Base-by-base conservation (phyloP, 2,888 invertebrate species). In the Pinctada fucata region DNA sequence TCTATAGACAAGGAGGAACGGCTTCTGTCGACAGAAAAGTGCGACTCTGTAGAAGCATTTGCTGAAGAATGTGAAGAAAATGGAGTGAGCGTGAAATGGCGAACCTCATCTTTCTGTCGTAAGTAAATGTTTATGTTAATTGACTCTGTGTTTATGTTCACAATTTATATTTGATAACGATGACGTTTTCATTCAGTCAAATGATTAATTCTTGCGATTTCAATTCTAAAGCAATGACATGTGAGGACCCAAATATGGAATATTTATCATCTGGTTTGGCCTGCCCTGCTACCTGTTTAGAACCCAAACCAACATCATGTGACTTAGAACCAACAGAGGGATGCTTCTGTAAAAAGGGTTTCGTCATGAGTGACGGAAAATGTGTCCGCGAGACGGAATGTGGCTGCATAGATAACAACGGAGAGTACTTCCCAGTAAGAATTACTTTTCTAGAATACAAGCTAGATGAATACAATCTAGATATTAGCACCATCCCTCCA, bases 11-110 rank as follows among this genome's bases (percentile, higher is more conserved):
- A 75, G n/a, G 65, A 78, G 5, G 58, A 68, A 45, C 64, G 58
- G 16, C 67, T 72, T 2, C 48, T 80, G 47, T 10, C 72, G 6
- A 48, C 52, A 8, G 74, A 76, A 16, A 63, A 75, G 3, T 85
- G 85, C 64, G 76, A 79, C 13, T 70, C 80, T 48, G 45, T 81
- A 3, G 85, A 85, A 48, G 80, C 81, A n/a, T 81, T 84, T 58
- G 83, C 83, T 10, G 73, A 76, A 47, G 75, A 76, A 45, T 84
- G 84, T 79, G 81, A 79, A 47, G 82, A 82, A 6, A 75, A 69
- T 64, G 84, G 84, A 6, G 58, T 79, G 6, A 51, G 49, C 6
- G 78, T 83, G 0, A 72, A 65, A 50, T 85, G 85, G 85, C 79
- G 85, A 58, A 74, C 72, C 1, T 31, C 65, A 6, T 51, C 70